Percentiles rank a stretch among this genome's conserved stretches.
Conservation (phyloP, 2,797 vertebrate genomes). For the Coregonus suidteri region DNA sequence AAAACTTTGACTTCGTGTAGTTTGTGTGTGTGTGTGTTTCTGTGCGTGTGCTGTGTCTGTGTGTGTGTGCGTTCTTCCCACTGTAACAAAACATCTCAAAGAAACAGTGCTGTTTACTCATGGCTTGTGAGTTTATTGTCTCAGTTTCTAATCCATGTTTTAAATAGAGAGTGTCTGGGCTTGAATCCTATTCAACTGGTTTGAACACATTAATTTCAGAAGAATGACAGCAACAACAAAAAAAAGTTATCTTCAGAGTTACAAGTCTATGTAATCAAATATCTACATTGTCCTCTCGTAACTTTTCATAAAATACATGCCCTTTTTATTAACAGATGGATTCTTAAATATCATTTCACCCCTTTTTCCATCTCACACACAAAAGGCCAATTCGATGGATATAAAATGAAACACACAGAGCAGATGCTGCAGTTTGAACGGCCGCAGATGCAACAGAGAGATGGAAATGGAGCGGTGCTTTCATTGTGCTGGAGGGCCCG, state of each 20-base stretch:
- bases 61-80: not conserved
- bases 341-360: conserved; percentile 47
- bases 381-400: conserved; percentile 48
- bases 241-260: not conserved
- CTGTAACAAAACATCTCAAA: conserved; percentile 31
- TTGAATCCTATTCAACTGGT: not conserved
- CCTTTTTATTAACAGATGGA: conserved; percentile 23
- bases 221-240: not conserved
- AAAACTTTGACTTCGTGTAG: conserved; percentile 81
- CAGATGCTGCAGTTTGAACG: conserved; percentile 84
- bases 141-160: conserved; percentile 23
- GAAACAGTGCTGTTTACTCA: conserved; percentile 27
- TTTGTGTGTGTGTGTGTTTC: conserved; percentile 17
- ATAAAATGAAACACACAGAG: conserved; percentile 79
- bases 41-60: not conserved
- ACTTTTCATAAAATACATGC: conserved; percentile 11
- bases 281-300: not conserved
- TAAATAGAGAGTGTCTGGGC: not conserved
- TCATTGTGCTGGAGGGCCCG: conserved; percentile 76
- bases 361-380: conserved; percentile 14
- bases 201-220: not conserved
- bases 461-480: conserved; percentile 84
- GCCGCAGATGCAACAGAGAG: conserved; percentile 79
- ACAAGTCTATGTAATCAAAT: not conserved
- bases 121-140: conserved; percentile 31